Evolutionary conservation across 2,113 vertebrate species (phyloP), one percentile per base, ranked within the genome.

Genomic region (Corydoras sp.): DNA sequence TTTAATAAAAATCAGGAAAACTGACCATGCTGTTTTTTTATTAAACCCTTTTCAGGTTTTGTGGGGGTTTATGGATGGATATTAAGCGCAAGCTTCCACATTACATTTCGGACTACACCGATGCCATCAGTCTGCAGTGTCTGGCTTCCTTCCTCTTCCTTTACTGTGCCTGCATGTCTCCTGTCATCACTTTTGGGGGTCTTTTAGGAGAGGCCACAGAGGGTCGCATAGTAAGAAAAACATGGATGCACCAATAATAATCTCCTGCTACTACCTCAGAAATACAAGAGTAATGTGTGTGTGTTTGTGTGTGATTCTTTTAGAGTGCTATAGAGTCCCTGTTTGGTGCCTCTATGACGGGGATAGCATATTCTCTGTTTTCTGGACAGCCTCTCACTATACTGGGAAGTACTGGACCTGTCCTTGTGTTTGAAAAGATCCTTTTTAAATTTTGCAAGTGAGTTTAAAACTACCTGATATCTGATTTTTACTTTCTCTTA

Each of bases 371-470:
- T 82, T 99, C 97, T 13, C 87, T 99, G 15, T 95, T 98, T 77
- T 91, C 94, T 71, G 97, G 97, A 65, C 97, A 99, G 81, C 97
- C 97, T 51, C 94, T 99, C 70, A 99, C 97, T 69, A 98, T 99
- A 79, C 87, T 99, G 78, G 97, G 97, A 72, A 99, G 97, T 85
- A 99, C 97, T 0, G 97, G 97, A 81, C 97, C 97, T 7, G 97
- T 99, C 76, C 84, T 99, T 73, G 97, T 99, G 73, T 99, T 99
- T 87, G 97, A 99, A 89, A 99, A 99, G 87, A 99, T 99, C 84
- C 89, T 99, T 70, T 99, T 92, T 86, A 99, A 99, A 82, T 98
- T 99, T 87, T 99, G 97, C 96, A 98, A 95, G 97, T 99, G 89
- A 92, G 93, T 89, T 60, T 5, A 15, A 3, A 2, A 24, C 24